Percentiles rank a stretch among this genome's conserved stretches.
Evolutionary conservation across 2,888 invertebrate species (phyloP).

Genomic region (Idaea straminata): DNA sequence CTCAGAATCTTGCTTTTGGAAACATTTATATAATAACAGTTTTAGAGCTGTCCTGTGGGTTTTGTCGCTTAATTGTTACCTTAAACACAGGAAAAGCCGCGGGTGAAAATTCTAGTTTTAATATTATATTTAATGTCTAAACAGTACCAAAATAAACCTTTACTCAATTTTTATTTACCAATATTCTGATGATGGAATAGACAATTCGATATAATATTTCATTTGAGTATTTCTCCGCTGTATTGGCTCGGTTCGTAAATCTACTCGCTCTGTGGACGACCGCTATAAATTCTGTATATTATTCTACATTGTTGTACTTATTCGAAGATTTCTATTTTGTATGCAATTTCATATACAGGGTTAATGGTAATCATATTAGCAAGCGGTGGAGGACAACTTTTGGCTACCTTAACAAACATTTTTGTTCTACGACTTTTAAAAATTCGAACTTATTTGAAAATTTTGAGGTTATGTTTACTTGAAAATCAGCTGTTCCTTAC

Average conservation of each 20-base stretch:
- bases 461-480: too few species aligned
- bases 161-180: neutral
- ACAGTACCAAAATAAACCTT: neutral
- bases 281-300: neutral
- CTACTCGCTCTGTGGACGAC: neutral
- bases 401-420: too few species aligned
- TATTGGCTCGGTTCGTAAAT: neutral
- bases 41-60: too few species aligned
- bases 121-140: neutral
- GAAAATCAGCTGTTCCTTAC: too few species aligned
- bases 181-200: constrained; percentile 1
- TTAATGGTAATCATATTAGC: neutral
- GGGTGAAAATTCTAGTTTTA: neutral
- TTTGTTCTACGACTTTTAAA: too few species aligned
- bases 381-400: neutral
- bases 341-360: constrained; percentile 17
- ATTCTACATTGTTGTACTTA: neutral
- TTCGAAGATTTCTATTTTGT: constrained; percentile 13
- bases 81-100: neutral
- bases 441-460: too few species aligned
- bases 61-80: too few species aligned
- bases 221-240: constrained; percentile 2
- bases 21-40: too few species aligned
- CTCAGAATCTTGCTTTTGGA: too few species aligned
- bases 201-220: neutral